Percentiles rank a stretch among this genome's conserved stretches.
Evolutionary conservation across 1,140 invertebrate species (phyloP).

Genomic region (Diabrotica virgifera): DNA sequence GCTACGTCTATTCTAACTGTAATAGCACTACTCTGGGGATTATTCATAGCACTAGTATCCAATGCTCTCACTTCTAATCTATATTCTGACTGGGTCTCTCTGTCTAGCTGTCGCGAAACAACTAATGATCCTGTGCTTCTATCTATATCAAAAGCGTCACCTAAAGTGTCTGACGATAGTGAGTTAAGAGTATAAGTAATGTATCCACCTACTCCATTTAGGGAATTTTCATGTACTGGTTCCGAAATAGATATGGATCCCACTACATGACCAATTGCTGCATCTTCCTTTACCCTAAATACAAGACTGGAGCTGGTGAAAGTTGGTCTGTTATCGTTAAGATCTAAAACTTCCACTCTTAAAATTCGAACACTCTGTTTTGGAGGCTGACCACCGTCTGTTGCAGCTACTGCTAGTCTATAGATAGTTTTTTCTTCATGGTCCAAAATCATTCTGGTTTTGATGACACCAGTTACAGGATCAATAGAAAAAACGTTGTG

Average conservation of each 20-base stretch:
- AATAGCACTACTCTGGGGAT: conserved; percentile 84
- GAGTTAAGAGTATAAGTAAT: conserved; percentile 79
- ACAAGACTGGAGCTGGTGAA: conserved; percentile 86
- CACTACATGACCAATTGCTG: conserved; percentile 52
- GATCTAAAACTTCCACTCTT: conserved; percentile 82
- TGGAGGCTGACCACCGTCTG: conserved; percentile 79
- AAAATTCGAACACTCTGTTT: conserved; percentile 76
- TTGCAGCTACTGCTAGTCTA: conserved; percentile 78
- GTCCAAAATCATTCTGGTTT: conserved; percentile 82
- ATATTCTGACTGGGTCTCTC: conserved; percentile 80
- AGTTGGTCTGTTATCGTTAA: conserved; percentile 87
- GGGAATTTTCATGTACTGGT: conserved; percentile 54
- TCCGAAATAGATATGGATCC: conserved; percentile 77
- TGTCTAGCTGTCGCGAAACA: conserved; percentile 78
- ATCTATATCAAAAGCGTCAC: conserved; percentile 85
- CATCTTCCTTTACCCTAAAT: conserved; percentile 68
- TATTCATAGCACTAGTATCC: conserved; percentile 83
- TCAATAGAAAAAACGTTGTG: conserved; percentile 83
- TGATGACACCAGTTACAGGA: conserved; percentile 79
- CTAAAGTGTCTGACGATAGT: conserved; percentile 61
- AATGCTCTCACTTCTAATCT: conserved; percentile 83
- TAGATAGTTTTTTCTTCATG: conserved; percentile 88
- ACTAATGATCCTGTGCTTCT: conserved; percentile 78
- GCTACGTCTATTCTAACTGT: conserved; percentile 82
- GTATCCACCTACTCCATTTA: conserved; percentile 62